phyloP scores from a whole-genome alignment of 2,888 invertebrate genomes.

The Pristionchus entomophagus region DNA sequence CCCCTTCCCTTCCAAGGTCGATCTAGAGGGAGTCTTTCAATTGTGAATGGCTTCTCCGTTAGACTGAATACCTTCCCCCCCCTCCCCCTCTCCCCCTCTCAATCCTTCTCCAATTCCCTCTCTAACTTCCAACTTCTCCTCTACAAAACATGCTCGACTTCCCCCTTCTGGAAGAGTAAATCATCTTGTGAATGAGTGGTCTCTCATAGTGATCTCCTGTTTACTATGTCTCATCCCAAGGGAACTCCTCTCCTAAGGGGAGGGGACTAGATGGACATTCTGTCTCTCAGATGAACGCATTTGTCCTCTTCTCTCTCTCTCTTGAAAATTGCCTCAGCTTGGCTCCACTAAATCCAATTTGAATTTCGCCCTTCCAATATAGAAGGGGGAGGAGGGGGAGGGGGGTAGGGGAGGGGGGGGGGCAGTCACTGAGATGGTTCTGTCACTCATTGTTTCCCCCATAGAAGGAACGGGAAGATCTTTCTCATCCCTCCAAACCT shows the following conservation, averaged over 20 bases:
- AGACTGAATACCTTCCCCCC: background rate
- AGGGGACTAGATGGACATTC: constrained; percentile 13
- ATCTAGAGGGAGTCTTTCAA: background rate
- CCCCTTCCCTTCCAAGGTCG: background rate
- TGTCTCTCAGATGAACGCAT: background rate
- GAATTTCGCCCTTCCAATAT: background rate
- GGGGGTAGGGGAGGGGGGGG: no score
- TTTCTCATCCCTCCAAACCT: background rate
- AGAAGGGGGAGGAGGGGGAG: no score
- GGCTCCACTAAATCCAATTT: constrained; percentile 19
- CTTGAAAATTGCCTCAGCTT: constrained; percentile 9
- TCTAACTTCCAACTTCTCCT: background rate
- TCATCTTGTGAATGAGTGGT: background rate
- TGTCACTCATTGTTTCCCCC: background rate
- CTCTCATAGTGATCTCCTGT: background rate
- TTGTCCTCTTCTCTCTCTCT: constrained; percentile 14
- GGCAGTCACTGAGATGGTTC: background rate
- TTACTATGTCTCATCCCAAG: background rate
- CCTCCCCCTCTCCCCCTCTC: background rate
- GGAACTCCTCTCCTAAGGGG: background rate
- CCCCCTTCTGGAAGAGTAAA: background rate
- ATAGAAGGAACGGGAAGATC: background rate
- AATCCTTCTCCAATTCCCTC: background rate
- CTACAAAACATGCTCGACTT: background rate
- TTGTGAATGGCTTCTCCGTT: constrained; percentile 2